Conservation (phyloP, 2,888 invertebrate genomes). For the Hylaea fasciaria region DNA sequence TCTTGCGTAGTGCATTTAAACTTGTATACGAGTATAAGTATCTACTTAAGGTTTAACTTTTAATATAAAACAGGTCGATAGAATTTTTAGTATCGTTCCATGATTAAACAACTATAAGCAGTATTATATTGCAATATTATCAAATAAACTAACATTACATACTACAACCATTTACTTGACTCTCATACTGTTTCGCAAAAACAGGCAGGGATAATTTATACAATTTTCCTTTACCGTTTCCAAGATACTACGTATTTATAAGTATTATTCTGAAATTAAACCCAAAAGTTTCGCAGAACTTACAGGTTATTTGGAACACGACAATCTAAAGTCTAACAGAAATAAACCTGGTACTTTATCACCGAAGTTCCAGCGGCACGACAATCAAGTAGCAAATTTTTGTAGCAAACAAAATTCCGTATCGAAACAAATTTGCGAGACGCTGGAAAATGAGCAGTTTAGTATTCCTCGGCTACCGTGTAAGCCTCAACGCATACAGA, state of each 20-base stretch:
- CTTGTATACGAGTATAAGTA: no score
- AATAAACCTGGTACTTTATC: conserved; percentile 30
- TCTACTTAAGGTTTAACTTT: no score
- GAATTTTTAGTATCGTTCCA: no score
- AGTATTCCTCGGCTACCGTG: conserved; percentile 11
- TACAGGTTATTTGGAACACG: conserved; percentile 8
- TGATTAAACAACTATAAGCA: no score
- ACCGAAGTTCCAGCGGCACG: conserved; percentile 17
- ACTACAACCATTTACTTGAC: no score
- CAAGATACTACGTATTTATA: no score
- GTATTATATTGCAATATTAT: no score
- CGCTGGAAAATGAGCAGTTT: conserved; percentile 28
- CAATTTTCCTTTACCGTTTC: no score
- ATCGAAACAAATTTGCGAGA: conserved; percentile 30
- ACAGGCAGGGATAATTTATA: no score
- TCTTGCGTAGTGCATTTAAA: neutral
- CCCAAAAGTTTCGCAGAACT: conserved; percentile 15
- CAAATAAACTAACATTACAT: no score
- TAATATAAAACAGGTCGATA: no score
- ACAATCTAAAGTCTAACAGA: conserved; percentile 13
- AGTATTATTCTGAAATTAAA: conserved; percentile 1
- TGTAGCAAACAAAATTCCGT: conserved; percentile 29
- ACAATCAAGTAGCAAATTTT: conserved; percentile 35
- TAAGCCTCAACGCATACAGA: conserved; percentile 1
- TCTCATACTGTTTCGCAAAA: no score